phyloP scores from a whole-genome alignment of 2,888 invertebrate species.

The Netelia fuscicornis region DNA sequence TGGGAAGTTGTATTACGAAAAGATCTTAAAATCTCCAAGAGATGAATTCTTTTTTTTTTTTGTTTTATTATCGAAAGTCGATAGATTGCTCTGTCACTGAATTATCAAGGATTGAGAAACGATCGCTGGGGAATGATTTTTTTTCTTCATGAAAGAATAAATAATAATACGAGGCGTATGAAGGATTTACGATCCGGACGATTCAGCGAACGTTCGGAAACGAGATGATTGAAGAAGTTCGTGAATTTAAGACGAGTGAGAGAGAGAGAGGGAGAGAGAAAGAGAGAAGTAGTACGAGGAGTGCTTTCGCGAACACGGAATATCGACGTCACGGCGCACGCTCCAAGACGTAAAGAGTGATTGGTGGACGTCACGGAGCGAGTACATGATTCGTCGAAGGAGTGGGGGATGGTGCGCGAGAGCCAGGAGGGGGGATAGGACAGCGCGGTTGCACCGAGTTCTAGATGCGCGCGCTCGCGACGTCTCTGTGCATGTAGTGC shows the following conservation, averaged over 20 bases:
- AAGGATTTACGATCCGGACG: conserved; percentile 1
- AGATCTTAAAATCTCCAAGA: background rate
- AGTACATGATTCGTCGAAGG: conserved; percentile 46
- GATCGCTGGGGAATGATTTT: background rate
- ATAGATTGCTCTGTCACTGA: background rate
- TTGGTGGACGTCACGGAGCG: conserved; percentile 62
- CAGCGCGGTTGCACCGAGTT: conserved; percentile 60
- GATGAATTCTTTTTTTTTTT: background rate
- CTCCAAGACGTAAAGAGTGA: conserved; percentile 57
- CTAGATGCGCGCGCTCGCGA: conserved; percentile 65
- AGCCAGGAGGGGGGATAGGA: conserved; percentile 29
- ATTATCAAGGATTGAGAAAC: background rate
- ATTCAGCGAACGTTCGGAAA: conserved; percentile 1
- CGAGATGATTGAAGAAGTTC: background rate
- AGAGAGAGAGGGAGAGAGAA: background rate
- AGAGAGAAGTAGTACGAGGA: background rate
- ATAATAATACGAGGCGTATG: background rate
- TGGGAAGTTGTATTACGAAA: background rate
- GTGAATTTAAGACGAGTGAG: background rate
- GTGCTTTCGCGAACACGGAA: conserved; percentile 49
- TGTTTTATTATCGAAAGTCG: background rate
- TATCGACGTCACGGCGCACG: conserved; percentile 34
- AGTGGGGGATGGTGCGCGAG: conserved; percentile 44
- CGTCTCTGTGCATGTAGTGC: conserved; percentile 63
- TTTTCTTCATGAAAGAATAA: background rate